Evolutionary conservation across 2,113 vertebrate genomes (phyloP).

Genomic region (Cygnus atratus): DNA sequence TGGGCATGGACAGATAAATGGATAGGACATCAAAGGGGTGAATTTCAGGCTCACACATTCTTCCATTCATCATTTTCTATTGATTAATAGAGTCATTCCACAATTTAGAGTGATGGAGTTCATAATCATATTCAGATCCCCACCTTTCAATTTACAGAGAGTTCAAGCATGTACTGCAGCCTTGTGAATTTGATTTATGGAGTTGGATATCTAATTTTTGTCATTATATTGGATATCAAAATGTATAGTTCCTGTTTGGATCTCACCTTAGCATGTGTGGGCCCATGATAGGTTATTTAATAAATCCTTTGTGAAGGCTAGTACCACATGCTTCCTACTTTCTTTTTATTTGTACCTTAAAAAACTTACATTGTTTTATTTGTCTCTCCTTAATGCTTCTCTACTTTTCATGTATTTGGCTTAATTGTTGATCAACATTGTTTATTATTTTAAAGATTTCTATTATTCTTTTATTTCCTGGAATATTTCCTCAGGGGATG

Average conservation of each 20-base stretch:
- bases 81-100: not conserved
- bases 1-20: not conserved
- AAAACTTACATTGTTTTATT: not conserved
- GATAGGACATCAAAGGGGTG: not conserved
- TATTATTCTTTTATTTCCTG: not conserved
- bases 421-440: not conserved
- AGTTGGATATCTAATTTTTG: not conserved
- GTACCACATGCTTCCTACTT: not conserved
- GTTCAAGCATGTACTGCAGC: not conserved
- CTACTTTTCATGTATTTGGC: not conserved
- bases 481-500: not conserved
- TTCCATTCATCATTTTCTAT: not conserved
- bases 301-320: not conserved
- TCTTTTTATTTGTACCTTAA: not conserved
- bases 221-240: not conserved
- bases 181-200: not conserved
- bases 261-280: not conserved
- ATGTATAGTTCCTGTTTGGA: not conserved
- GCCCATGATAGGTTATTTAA: not conserved
- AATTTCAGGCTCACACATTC: not conserved
- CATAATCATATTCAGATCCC: not conserved
- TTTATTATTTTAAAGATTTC: conserved; percentile 8
- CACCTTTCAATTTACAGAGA: not conserved
- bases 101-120: not conserved
- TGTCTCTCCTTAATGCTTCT: not conserved